phyloP scores from a whole-genome alignment of 1,140 invertebrate genomes.

The Neuroterus valhalla region DNA sequence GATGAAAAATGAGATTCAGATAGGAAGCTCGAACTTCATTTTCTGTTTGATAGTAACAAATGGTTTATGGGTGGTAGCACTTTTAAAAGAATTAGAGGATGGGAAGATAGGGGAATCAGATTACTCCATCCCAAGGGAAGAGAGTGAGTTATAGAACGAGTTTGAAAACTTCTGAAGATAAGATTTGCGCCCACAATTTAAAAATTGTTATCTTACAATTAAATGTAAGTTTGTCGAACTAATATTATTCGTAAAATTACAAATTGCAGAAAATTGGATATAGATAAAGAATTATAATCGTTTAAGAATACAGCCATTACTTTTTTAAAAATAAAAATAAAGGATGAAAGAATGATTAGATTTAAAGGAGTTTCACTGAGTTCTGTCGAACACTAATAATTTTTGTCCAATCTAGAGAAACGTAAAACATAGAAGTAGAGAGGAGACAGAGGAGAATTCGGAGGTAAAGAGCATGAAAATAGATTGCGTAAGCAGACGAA shows the following conservation, averaged over 20 bases:
- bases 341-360: too few species aligned
- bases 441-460: constrained; percentile 12
- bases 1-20: constrained; percentile 27
- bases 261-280: too few species aligned
- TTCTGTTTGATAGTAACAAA: constrained; percentile 15
- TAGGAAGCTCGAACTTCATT: constrained; percentile 4
- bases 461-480: constrained; percentile 25
- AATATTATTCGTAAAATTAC: too few species aligned
- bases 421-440: neutral
- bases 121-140: constrained; percentile 11
- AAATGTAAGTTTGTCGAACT: too few species aligned
- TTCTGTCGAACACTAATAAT: too few species aligned
- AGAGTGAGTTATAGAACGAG: constrained; percentile 22
- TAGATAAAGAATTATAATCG: too few species aligned
- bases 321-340: too few species aligned
- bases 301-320: too few species aligned
- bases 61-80: constrained; percentile 24
- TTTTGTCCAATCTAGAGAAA: neutral
- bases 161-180: constrained; percentile 10
- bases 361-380: too few species aligned
- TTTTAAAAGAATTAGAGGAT: constrained; percentile 28
- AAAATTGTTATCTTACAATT: neutral
- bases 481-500: constrained; percentile 39
- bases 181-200: constrained; percentile 3
- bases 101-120: constrained; percentile 23